These are phyloP conservation scores for Sparus aurata DNA, from an alignment of 2,797 vertebrate species.

Conservation along the genomic window DNA sequence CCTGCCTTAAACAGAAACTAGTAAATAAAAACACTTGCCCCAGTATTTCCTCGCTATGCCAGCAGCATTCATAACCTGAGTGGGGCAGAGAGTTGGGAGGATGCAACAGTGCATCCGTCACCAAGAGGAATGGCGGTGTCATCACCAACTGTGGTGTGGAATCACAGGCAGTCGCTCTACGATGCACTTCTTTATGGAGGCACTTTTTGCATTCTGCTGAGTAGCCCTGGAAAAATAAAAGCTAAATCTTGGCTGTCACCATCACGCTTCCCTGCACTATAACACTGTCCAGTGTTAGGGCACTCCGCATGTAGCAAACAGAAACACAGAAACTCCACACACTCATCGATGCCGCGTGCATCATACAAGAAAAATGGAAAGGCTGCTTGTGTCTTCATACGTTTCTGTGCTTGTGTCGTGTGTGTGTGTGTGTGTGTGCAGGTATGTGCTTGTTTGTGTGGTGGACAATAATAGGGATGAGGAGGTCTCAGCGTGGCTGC, in stretches of 20 bases:
- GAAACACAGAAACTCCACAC: constrained; percentile 59
- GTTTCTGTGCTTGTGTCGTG: constrained; percentile 16
- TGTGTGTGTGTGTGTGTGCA: no score
- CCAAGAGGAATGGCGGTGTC: constrained; percentile 84
- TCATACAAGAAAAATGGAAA: constrained; percentile 51
- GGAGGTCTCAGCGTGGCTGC: constrained; percentile 82
- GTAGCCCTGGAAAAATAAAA: constrained; percentile 85
- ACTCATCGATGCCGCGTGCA: constrained; percentile 55
- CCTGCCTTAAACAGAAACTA: constrained; percentile 14
- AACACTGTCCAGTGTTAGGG: constrained; percentile 74
- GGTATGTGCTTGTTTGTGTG: constrained; percentile 30
- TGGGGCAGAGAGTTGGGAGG: constrained; percentile 71
- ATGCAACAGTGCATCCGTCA: constrained; percentile 83
- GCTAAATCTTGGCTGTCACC: constrained; percentile 84
- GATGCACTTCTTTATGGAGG: constrained; percentile 83
- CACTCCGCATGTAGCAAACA: constrained; percentile 43
- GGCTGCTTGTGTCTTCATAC: constrained; percentile 45
- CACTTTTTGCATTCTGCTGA: constrained; percentile 86
- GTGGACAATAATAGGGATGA: constrained; percentile 86
- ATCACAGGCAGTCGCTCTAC: constrained; percentile 82
- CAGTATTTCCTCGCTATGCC: constrained; percentile 70
- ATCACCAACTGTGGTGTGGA: constrained; percentile 82
- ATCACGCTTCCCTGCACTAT: constrained; percentile 71
- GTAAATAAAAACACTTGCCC: constrained; percentile 58
- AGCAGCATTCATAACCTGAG: constrained; percentile 80